Evolutionary conservation across 2,113 vertebrate species (phyloP).

Genomic region (Brienomyrus longianalis): DNA sequence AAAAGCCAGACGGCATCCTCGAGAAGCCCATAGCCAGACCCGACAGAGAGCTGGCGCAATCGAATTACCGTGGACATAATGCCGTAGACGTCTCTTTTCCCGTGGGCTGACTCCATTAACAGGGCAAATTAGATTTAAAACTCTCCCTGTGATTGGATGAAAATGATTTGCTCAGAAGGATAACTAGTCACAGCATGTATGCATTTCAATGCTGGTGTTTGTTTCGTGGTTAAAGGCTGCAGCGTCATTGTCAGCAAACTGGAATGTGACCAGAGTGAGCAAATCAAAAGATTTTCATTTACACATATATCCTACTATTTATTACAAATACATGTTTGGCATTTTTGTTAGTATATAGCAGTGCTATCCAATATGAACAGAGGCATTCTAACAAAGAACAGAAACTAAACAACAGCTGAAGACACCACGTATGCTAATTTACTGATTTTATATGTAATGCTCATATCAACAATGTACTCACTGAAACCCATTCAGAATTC

Average conservation of each 20-base stretch:
- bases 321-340: neutral
- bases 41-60: constrained; percentile 44
- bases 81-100: constrained; percentile 55
- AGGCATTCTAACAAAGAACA: neutral
- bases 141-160: constrained; percentile 13
- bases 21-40: constrained; percentile 46
- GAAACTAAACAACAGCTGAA: neutral
- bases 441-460: neutral
- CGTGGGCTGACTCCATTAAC: constrained; percentile 55
- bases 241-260: neutral
- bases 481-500: neutral
- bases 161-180: neutral
- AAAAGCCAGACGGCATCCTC: constrained; percentile 48
- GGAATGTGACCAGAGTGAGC: neutral
- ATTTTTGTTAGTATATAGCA: neutral
- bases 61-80: constrained; percentile 59
- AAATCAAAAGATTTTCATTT: neutral
- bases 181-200: neutral
- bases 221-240: neutral
- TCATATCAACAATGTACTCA: neutral
- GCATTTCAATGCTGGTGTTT: neutral
- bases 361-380: neutral
- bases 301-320: neutral
- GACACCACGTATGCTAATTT: neutral
- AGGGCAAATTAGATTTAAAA: constrained; percentile 41